Conservation (phyloP, 2,888 invertebrate species). For the Cataglyphis altisquamis region DNA sequence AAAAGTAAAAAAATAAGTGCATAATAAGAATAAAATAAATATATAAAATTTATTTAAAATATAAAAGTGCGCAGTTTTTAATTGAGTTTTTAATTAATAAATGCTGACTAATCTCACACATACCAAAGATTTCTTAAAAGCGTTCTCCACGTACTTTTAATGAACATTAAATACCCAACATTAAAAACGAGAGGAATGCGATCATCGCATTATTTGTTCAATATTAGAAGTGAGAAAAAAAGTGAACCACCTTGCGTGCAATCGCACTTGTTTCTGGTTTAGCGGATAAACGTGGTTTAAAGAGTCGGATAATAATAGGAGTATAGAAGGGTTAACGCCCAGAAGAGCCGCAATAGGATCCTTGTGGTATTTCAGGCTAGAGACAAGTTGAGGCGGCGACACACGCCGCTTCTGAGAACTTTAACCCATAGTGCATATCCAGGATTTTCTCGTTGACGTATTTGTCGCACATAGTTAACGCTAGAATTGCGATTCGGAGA, state of each 20-base stretch:
- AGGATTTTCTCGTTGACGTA: slow-evolving; percentile 12
- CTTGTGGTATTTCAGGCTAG: slow-evolving; percentile 14
- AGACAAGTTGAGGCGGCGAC: not conserved
- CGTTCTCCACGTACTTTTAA: not conserved
- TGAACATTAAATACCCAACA: not conserved
- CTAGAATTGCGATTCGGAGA: not conserved
- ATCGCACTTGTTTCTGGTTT: not conserved
- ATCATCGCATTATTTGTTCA: not conserved
- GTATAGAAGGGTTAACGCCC: slow-evolving; percentile 22
- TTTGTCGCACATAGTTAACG: not conserved
- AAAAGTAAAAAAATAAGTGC: slow-evolving; percentile 7
- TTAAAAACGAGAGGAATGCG: not conserved
- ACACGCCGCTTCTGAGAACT: not conserved
- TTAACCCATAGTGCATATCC: not conserved
- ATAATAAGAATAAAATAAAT: not conserved
- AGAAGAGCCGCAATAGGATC: slow-evolving; percentile 25
- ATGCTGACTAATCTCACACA: not conserved
- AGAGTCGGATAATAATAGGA: not conserved
- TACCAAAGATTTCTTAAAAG: not conserved
- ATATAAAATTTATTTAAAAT: slow-evolving; percentile 12
- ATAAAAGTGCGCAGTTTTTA: not conserved
- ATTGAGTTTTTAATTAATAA: not conserved
- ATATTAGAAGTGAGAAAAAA: not conserved
- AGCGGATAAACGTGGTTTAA: slow-evolving; percentile 2
- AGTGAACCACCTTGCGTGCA: not conserved